These are phyloP conservation scores for Ifrita kowaldi DNA, from an alignment of 2,113 vertebrate genomes.

Conservation along the genomic window DNA sequence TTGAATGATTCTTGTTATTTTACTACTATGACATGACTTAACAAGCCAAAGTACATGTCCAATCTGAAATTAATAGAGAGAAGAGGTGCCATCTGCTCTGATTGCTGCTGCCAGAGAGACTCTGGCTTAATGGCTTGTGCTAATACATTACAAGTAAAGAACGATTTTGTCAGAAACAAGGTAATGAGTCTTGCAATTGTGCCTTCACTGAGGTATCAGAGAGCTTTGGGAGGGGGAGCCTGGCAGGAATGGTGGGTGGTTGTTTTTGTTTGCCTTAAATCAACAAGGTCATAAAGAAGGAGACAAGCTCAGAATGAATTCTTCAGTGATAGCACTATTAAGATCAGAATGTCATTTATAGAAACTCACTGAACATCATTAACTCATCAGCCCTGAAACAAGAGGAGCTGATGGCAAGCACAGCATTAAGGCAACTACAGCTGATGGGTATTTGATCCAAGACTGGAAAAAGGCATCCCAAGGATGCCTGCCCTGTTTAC, in stretches of 20 bases:
- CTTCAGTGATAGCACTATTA: background rate
- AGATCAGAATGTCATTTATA: background rate
- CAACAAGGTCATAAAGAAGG: background rate
- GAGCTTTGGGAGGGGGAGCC: background rate
- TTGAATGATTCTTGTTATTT: conserved; percentile 56
- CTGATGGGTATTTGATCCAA: background rate
- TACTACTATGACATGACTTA: conserved; percentile 58
- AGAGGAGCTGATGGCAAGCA: background rate
- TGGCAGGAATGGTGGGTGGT: background rate
- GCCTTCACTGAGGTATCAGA: background rate
- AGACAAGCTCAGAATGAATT: background rate
- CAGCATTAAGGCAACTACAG: background rate
- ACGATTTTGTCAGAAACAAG: conserved; percentile 50
- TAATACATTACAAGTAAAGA: conserved; percentile 50
- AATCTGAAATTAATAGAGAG: conserved; percentile 70
- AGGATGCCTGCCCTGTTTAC: background rate
- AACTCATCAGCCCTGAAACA: background rate
- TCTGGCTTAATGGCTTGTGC: conserved; percentile 60
- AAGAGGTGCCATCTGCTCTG: conserved; percentile 68
- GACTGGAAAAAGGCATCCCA: background rate
- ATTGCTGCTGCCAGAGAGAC: conserved; percentile 68
- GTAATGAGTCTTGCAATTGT: conserved; percentile 56
- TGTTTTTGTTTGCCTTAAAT: background rate
- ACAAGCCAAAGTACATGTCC: conserved; percentile 65
- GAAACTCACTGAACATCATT: background rate